Conservation (phyloP, 2,888 invertebrate species). For the Latrodectus hesperus region DNA sequence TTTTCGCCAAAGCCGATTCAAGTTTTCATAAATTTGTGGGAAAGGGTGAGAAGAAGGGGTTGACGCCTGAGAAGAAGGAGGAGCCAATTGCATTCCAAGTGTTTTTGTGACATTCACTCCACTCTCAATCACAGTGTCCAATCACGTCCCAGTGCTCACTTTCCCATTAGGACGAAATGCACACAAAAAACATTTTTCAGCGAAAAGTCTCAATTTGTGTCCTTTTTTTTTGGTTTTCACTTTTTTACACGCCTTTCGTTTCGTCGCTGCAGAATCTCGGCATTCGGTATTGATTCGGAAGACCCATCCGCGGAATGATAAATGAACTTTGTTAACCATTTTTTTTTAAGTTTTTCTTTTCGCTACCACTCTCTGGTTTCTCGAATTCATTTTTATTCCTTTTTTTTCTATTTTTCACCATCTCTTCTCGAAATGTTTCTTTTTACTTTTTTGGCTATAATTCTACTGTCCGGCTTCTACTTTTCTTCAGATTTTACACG, state of each 20-base stretch:
- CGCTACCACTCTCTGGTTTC: background rate
- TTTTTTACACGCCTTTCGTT: background rate
- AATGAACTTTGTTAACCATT: constrained; percentile 48
- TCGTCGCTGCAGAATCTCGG: constrained; percentile 17
- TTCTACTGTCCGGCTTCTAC: too few relatives aligned
- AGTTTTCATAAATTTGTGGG: constrained; percentile 39
- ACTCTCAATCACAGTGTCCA: constrained; percentile 45
- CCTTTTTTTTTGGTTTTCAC: background rate
- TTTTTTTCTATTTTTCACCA: background rate
- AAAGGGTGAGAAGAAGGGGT: constrained; percentile 27
- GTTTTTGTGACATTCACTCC: constrained; percentile 17
- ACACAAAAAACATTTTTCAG: constrained; percentile 45
- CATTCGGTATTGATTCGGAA: constrained; percentile 40
- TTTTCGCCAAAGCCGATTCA: background rate
- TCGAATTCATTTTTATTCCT: background rate
- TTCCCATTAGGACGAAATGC: constrained; percentile 39
- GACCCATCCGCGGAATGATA: constrained; percentile 42
- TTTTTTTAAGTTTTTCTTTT: background rate
- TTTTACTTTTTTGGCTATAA: too few relatives aligned
- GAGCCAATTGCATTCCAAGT: constrained; percentile 8
- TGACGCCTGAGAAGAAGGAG: background rate
- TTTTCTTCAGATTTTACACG: too few relatives aligned
- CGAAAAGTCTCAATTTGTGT: constrained; percentile 7
- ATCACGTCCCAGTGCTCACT: constrained; percentile 53
- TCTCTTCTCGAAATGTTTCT: too few relatives aligned